Evolutionary conservation across 2,113 vertebrate genomes (phyloP).

Genomic region (Cynocephalus volans): DNA sequence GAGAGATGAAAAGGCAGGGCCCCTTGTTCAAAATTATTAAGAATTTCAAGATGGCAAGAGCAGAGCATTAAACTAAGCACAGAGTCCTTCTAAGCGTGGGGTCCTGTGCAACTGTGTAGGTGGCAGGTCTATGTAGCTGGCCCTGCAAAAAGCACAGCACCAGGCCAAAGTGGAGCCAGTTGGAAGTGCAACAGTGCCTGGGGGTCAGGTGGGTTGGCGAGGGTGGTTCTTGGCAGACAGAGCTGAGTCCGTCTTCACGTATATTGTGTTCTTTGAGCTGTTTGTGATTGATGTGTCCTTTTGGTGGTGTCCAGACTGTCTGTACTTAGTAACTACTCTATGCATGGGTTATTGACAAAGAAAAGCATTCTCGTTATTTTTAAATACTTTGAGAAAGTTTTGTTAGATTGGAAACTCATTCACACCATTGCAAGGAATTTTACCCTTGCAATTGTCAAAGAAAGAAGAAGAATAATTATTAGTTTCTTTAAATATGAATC

Average conservation of each 20-base stretch:
- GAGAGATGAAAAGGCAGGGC: not conserved
- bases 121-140: not conserved
- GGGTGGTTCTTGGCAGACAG: not conserved
- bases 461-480: constrained; percentile 29
- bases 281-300: not conserved
- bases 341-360: not conserved
- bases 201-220: no score
- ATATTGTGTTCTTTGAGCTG: not conserved
- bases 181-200: no score
- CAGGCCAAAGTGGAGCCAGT: not conserved
- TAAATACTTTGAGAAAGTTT: constrained; percentile 3
- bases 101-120: not conserved
- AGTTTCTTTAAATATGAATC: not conserved
- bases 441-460: not conserved
- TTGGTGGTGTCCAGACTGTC: not conserved
- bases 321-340: not conserved
- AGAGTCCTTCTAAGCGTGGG: not conserved
- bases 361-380: constrained; percentile 4
- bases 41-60: not conserved
- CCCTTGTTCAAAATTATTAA: not conserved
- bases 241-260: not conserved
- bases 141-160: not conserved
- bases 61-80: not conserved
- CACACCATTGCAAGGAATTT: constrained; percentile 6
- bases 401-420: not conserved